Evolutionary conservation across 1,140 invertebrate species (phyloP), one percentile per base, ranked within the genome.

Genomic region (Philaenus spumarius): DNA sequence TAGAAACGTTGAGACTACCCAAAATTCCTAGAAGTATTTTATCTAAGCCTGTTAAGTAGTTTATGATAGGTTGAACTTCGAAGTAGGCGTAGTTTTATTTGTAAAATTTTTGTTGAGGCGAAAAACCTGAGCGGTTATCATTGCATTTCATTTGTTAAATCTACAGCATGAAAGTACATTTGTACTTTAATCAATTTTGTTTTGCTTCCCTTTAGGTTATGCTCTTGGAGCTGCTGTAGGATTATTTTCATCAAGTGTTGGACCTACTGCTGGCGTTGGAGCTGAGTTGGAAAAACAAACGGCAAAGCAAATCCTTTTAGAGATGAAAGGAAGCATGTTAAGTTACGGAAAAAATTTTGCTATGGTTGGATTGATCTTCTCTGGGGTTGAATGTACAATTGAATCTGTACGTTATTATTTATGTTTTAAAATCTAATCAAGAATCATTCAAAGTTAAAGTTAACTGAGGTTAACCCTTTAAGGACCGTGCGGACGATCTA

Each of bases 261-360:
- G 95, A 75, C 77, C 79, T 50, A 71, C 71, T 19, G 73, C 74
- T 15, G 81, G 81, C 60, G 75, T 77, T 56, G 82, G 76, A 45
- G 80, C 87, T 39, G 89, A 88, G 68, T 75, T 77, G 11, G 88
- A 90, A 71, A 85, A 84, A 64, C 93, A 94, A 75, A 87, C 87
- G 12, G 90, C 87, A 0, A 73, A 82, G 63, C 85, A 93, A 75
- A 86, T 95, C 43, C 82, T 95, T 58, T 73, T 82, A 42, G 97
- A 99, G 75, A 96, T 98, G 92, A 93, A 90, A 75, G 78, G 76
- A 0, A 87, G 94, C 5, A 94, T 92, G 50, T 70, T 94, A 39
- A 84, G 89, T 52, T 97, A 98, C 77, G 95, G 90, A 0, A 98
- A 98, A 77, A 98, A 97, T 73, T 99, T 99, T 83, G 96, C 95